Percentiles rank a stretch among this genome's conserved stretches.
Conservation (phyloP, 37 sponge, comb jelly and placozoan genomes). For the Axinella damicornis region DNA sequence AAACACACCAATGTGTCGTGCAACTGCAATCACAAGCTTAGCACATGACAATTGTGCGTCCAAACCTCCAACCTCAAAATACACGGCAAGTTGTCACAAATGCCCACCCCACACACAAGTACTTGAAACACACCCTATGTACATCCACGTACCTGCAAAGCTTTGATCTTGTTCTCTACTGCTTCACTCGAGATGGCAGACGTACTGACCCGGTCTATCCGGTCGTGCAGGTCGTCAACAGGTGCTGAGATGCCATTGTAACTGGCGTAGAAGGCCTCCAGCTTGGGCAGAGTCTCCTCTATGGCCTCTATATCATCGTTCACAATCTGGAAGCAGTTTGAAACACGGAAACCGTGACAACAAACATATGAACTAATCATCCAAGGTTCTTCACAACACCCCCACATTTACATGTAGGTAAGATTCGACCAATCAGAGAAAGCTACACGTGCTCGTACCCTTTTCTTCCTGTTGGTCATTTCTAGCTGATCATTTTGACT, state of each 20-base stretch:
- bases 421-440: no score
- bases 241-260: background rate
- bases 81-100: no score
- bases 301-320: conserved; percentile 62
- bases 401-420: background rate
- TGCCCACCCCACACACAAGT: no score
- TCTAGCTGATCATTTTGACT: background rate
- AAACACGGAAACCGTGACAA: no score
- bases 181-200: conserved; percentile 63
- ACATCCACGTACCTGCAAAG: conserved; percentile 33
- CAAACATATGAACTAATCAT: no score
- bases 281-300: conserved; percentile 42
- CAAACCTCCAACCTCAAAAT: no score
- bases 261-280: conserved; percentile 43
- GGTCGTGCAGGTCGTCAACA: conserved; percentile 23
- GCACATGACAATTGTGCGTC: no score
- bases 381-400: background rate
- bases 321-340: conserved; percentile 36
- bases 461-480: no score
- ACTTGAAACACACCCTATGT: background rate
- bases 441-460: no score
- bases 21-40: no score
- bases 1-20: no score
- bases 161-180: conserved; percentile 24
- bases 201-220: conserved; percentile 21